phyloP scores from a whole-genome alignment of 2,797 vertebrate species.

The Staurois parvus region DNA sequence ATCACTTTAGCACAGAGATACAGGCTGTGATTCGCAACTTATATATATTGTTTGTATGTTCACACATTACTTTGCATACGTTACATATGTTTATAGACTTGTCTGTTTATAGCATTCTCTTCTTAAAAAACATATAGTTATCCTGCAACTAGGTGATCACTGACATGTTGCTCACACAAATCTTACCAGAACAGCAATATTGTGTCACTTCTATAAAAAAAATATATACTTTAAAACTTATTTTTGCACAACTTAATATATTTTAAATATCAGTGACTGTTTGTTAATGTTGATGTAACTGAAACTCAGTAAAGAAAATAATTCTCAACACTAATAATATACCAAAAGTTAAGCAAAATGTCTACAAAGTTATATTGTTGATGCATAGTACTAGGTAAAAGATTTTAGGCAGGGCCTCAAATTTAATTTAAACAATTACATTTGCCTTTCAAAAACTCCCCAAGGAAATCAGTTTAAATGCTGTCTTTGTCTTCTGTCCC shows the following conservation, averaged over 20 bases:
- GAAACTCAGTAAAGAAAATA: neutral
- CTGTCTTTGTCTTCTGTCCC: conserved; percentile 64
- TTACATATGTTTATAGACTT: too few relatives aligned
- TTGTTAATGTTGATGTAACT: neutral
- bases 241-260: neutral
- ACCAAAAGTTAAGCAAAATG: neutral
- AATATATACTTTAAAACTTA: too few relatives aligned
- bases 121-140: too few relatives aligned
- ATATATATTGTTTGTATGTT: too few relatives aligned
- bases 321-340: neutral
- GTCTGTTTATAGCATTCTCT: too few relatives aligned
- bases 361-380: conserved; percentile 7
- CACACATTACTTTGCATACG: too few relatives aligned
- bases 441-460: conserved; percentile 77
- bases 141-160: too few relatives aligned
- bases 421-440: conserved; percentile 82
- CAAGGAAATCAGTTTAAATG: conserved; percentile 79
- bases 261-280: neutral
- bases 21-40: too few relatives aligned
- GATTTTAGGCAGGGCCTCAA: conserved; percentile 79
- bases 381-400: conserved; percentile 78
- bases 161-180: too few relatives aligned
- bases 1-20: too few relatives aligned
- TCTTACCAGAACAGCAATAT: neutral
- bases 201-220: neutral